phyloP scores from a whole-genome alignment of 1,140 invertebrate genomes.

The Sesamia nonagrioides region DNA sequence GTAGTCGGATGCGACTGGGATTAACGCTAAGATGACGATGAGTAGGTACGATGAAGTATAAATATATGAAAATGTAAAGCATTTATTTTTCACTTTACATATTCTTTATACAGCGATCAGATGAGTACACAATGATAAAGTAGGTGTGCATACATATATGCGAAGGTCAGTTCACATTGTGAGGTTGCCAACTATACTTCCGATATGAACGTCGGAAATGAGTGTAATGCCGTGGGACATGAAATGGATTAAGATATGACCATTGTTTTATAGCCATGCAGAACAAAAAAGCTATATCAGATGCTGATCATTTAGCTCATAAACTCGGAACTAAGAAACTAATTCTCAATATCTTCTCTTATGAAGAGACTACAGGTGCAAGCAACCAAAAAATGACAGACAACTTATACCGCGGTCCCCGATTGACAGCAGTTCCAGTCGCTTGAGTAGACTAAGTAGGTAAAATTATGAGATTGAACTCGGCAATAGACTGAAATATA shows the following conservation, averaged over 20 bases:
- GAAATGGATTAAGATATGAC: not conserved
- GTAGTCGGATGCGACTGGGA: no score
- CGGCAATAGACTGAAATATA: no score
- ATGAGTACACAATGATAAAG: conserved; percentile 30
- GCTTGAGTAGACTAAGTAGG: no score
- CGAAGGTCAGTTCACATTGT: conserved; percentile 12
- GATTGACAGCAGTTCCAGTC: no score
- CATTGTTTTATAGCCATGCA: conserved; percentile 13
- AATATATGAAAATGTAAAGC: conserved; percentile 7
- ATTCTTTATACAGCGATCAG: not conserved
- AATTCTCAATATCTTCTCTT: no score
- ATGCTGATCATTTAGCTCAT: not conserved
- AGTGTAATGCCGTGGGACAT: not conserved
- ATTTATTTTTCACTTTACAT: no score
- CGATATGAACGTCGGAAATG: conserved; percentile 21
- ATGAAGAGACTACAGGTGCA: no score
- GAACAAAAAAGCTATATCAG: not conserved
- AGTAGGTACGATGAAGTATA: no score
- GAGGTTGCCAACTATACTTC: conserved; percentile 24
- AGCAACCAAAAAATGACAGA: no score
- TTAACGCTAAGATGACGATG: no score
- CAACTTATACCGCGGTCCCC: no score
- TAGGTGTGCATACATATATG: not conserved
- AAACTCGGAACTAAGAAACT: not conserved
- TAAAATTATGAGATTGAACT: no score